Percentiles rank a stretch among this genome's conserved stretches.
phyloP scores from a whole-genome alignment of 2,888 invertebrate genomes.

The Cephus runcator region DNA sequence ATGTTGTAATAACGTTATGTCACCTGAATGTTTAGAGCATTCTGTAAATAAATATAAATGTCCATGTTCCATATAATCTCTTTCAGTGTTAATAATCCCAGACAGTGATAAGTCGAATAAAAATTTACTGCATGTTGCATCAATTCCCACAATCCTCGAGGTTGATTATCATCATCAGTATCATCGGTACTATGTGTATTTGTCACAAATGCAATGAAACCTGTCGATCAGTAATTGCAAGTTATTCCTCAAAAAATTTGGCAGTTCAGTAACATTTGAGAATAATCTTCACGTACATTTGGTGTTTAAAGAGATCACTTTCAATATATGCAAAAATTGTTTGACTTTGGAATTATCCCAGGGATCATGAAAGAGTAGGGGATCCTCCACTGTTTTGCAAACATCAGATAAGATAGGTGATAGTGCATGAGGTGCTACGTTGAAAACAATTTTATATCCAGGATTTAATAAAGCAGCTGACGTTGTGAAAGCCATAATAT shows the following conservation, averaged over 20 bases:
- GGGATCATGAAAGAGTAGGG: constrained; percentile 52
- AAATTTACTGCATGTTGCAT: constrained; percentile 44
- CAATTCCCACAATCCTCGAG: constrained; percentile 48
- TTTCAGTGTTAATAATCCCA: constrained; percentile 53
- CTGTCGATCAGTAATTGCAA: constrained; percentile 30
- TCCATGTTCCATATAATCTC: constrained; percentile 58
- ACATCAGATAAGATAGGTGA: constrained; percentile 54
- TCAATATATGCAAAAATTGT: constrained; percentile 53
- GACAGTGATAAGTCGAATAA: constrained; percentile 53
- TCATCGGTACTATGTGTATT: constrained; percentile 33
- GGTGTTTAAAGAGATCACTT: constrained; percentile 55
- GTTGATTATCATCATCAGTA: constrained; percentile 44
- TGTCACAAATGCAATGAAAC: constrained; percentile 53
- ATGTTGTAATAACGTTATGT: not conserved
- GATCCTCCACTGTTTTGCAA: constrained; percentile 48
- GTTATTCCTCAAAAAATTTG: not conserved
- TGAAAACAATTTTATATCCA: constrained; percentile 45
- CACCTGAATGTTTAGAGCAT: constrained; percentile 54
- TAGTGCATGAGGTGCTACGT: constrained; percentile 54
- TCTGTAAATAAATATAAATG: constrained; percentile 46
- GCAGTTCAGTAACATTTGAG: not conserved
- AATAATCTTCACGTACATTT: constrained; percentile 44
- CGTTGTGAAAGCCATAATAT: constrained; percentile 54
- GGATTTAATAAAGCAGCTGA: constrained; percentile 47
- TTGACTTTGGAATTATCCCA: constrained; percentile 46